Conservation (phyloP, 2,888 invertebrate genomes). For the Abrostola triplasia region DNA sequence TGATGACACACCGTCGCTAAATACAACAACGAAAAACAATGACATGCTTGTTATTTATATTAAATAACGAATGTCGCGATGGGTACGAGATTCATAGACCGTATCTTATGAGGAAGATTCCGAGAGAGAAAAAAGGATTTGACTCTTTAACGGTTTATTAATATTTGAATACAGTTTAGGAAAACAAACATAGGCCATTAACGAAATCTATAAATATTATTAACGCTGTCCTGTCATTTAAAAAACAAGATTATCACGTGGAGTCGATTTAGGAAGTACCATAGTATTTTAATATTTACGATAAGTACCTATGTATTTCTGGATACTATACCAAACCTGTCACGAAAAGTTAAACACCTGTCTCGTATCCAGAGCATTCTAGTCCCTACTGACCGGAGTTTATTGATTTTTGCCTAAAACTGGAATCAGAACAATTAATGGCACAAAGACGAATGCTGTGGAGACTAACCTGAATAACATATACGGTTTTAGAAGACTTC, state of each 20-base stretch:
- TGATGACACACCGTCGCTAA: slow-evolving; percentile 6
- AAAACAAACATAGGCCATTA: too few species aligned
- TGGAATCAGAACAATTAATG: slow-evolving; percentile 35
- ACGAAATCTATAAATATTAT: too few species aligned
- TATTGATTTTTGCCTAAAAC: slow-evolving; percentile 31
- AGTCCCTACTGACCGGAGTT: slow-evolving; percentile 16
- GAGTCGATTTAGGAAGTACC: too few species aligned
- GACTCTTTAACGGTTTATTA: too few species aligned
- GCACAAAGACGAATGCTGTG: slow-evolving; percentile 18
- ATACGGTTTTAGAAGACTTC: not conserved
- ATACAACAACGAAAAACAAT: not conserved
- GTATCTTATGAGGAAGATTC: too few species aligned
- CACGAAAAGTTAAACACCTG: slow-evolving; percentile 6
- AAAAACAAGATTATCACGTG: too few species aligned
- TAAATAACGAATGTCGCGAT: too few species aligned
- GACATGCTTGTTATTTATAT: not conserved
- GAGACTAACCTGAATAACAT: slow-evolving; percentile 4
- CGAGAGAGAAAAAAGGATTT: too few species aligned
- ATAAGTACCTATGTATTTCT: not conserved
- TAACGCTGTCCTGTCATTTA: too few species aligned
- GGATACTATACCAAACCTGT: slow-evolving; percentile 1
- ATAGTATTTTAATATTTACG: too few species aligned
- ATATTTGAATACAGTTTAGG: too few species aligned
- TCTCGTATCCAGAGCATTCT: slow-evolving; percentile 2
- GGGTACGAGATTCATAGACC: too few species aligned